Base-by-base conservation (phyloP, 2,113 vertebrate species). In the Suncus etruscus region DNA sequence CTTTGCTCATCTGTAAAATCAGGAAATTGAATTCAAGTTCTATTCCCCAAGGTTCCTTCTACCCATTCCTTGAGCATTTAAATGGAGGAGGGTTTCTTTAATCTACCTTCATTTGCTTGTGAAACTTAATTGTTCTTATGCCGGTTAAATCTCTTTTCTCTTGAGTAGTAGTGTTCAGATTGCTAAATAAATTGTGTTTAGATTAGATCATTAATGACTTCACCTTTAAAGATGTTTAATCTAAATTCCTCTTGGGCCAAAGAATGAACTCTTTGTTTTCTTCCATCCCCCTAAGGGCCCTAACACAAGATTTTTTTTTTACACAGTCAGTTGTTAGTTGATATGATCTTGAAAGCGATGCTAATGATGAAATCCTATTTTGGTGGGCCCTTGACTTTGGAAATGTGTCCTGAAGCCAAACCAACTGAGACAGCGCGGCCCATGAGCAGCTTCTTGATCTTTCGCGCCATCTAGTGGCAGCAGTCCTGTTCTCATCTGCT, bases 381-480 rank as follows among this genome's bases (percentile, higher is more conserved):
- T 0, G 18, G 25, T 22, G 27, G 31, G 15, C 93, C 96, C 90
- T 61, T 87, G 88, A 92, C 81, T 90, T 39, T 63, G 68, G 72
- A 54, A 94, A 83, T 83, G 83, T 61, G 75, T 70, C 0, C 75
- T 11, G 14, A 90, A 22, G 54, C 12, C 39, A 94, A 92, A 87
- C 74, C 77, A 7, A 3, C 90, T 87, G 76, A 94, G 84, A 89
- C 54, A 70, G 14, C 16, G 32, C 8, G 4, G 39, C 29, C 81
- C 51, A 61, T 25, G 27, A 29, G 72, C 82, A 1, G 31, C 94
- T 91, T 24, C 1, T 81, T 97, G 97, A 90, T 95, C 94, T 95
- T 83, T 97, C 61, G 93, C 87, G 90, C 97, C 97, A 97, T 93
- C 98, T 98, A 97, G 97, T 93, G 98, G 96, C 32, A 0, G 4